A percentile compares a stretch with the other conserved stretches of the same genome.
Conservation (phyloP, 30 jellyfish, hydroid and myxozoan species). For the Euphysa ruthae region DNA sequence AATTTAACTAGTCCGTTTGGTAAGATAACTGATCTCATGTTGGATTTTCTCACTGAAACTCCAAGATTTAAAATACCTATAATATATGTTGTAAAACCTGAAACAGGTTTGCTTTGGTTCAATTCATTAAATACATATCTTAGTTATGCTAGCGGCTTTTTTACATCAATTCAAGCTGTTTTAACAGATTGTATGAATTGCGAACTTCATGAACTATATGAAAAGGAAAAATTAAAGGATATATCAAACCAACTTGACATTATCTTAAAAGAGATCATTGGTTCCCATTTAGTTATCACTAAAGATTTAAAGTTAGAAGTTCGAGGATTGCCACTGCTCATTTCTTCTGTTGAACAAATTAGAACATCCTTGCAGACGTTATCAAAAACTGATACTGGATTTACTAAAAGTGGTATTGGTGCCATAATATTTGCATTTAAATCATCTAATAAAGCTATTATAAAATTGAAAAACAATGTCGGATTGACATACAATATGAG, state of each 20-base stretch:
- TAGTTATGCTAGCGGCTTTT: constrained; percentile 17
- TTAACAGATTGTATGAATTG: constrained; percentile 43
- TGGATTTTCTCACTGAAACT: constrained; percentile 15
- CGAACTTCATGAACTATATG: constrained; percentile 64
- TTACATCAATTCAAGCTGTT: constrained; percentile 28
- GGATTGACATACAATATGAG: not conserved
- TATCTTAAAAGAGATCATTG: constrained; percentile 36
- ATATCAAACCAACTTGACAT: constrained; percentile 48
- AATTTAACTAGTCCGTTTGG: constrained; percentile 72
- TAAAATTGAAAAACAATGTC: constrained; percentile 17
- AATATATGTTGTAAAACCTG: constrained; percentile 27
- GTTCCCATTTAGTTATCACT: constrained; percentile 5
- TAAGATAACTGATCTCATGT: constrained; percentile 41
- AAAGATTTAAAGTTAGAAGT: constrained; percentile 1
- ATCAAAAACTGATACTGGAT: constrained; percentile 41
- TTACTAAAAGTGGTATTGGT: constrained; percentile 9
- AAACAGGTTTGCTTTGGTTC: constrained; percentile 18
- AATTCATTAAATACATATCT: constrained; percentile 35
- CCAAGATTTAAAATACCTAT: constrained; percentile 64
- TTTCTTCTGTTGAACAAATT: constrained; percentile 53
- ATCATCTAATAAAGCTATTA: constrained; percentile 31
- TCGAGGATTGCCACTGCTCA: constrained; percentile 40
- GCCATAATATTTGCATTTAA: constrained; percentile 30
- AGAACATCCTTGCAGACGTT: constrained; percentile 60
- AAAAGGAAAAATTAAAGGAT: constrained; percentile 23